Evolutionary conservation across 2,113 vertebrate genomes (phyloP).

Genomic region (Gallinago jamesoni): DNA sequence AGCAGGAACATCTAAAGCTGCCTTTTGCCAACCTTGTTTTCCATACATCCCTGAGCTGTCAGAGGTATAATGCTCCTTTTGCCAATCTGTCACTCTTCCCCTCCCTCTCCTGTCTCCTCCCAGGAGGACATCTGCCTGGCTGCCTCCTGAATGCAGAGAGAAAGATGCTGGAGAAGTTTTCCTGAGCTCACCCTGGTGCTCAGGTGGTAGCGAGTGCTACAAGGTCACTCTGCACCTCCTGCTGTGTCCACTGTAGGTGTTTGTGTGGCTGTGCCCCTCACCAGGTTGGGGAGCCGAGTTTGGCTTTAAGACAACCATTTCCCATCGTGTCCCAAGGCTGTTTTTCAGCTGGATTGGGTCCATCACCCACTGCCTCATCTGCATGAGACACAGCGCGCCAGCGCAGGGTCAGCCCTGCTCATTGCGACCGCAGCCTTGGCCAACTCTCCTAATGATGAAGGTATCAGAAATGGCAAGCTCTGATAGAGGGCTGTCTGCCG

Average conservation of each 20-base stretch:
- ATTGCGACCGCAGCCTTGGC: fast-evolving
- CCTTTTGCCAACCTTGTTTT: not conserved
- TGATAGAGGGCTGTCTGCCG: not conserved
- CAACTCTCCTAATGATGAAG: not conserved
- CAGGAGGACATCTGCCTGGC: not conserved
- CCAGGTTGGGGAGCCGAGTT: fast-evolving
- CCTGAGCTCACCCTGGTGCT: too few relatives aligned
- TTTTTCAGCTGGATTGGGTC: not conserved
- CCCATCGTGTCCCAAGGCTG: fast-evolving
- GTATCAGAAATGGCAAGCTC: not conserved
- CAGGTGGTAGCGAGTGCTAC: fast-evolving
- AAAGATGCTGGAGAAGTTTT: not conserved
- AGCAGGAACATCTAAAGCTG: not conserved
- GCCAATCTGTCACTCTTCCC: not conserved
- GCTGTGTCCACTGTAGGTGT: fast-evolving
- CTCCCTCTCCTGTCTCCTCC: not conserved
- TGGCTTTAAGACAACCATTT: not conserved
- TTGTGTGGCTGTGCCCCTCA: too few relatives aligned
- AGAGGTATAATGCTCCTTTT: not conserved
- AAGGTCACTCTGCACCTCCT: fast-evolving
- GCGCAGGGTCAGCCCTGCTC: not conserved
- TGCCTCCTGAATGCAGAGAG: not conserved
- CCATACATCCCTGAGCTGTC: not conserved
- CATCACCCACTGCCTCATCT: too few relatives aligned
- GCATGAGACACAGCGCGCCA: fast-evolving